Conservation (phyloP, 2,113 vertebrate genomes). For the Motacilla tschutschensis region DNA sequence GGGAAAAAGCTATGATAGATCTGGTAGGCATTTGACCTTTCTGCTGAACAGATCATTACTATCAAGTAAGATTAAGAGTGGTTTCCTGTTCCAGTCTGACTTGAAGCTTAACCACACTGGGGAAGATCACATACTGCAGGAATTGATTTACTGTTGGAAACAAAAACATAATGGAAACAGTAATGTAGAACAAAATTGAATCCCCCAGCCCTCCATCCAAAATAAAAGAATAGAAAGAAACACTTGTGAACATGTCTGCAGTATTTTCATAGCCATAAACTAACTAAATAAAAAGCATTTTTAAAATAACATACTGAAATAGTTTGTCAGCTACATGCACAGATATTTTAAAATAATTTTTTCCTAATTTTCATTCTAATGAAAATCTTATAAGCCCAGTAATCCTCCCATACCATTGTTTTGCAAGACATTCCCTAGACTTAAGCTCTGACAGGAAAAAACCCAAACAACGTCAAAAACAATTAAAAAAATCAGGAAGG, state of each 20-base stretch:
- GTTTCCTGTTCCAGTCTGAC: neutral
- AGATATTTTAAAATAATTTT: neutral
- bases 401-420: neutral
- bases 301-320: neutral
- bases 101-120: neutral
- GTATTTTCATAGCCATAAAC: neutral
- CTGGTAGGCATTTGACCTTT: neutral
- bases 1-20: neutral
- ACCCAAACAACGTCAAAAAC: neutral
- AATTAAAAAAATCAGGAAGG: neutral
- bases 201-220: rapidly evolving
- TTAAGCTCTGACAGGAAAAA: neutral
- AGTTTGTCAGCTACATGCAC: neutral
- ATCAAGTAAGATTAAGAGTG: conserved; percentile 1
- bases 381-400: neutral
- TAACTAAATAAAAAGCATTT: neutral
- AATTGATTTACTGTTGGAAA: neutral
- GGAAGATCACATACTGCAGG: neutral
- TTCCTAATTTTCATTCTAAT: neutral
- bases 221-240: neutral
- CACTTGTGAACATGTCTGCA: neutral
- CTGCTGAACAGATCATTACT: neutral
- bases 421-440: neutral
- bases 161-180: neutral
- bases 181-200: neutral